Percentiles rank a stretch among this genome's conserved stretches.
These are phyloP conservation scores for Malurus elegans DNA, from an alignment of 2,113 vertebrate genomes.

Conservation along the genomic window DNA sequence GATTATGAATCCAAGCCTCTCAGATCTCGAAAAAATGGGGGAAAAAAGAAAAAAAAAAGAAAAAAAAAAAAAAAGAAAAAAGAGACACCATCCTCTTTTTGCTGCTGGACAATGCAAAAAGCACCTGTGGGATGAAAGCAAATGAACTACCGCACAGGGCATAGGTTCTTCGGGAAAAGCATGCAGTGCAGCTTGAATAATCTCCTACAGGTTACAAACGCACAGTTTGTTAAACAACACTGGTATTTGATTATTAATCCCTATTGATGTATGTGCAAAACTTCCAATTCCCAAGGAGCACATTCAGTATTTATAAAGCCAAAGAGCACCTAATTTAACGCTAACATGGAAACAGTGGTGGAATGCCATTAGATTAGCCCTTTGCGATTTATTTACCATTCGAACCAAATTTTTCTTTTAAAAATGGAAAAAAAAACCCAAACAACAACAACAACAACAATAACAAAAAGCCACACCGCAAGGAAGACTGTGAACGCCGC, in stretches of 20 bases:
- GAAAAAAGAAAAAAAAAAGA: no score
- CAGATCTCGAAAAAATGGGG: background rate
- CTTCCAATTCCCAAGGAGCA: background rate
- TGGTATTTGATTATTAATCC: background rate
- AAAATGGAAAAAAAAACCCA: background rate
- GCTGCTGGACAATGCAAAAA: constrained; percentile 10
- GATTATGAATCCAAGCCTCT: constrained; percentile 1
- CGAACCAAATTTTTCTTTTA: background rate
- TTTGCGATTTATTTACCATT: background rate
- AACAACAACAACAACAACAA: background rate
- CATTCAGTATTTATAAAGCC: background rate
- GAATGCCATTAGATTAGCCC: background rate
- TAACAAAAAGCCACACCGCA: background rate
- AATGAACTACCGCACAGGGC: background rate
- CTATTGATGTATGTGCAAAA: background rate
- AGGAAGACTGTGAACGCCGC: background rate
- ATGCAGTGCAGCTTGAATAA: background rate
- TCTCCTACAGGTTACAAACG: constrained; percentile 20
- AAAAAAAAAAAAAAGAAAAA: background rate
- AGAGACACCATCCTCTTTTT: background rate
- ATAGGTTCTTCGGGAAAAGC: background rate
- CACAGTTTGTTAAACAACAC: background rate
- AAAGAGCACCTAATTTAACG: background rate
- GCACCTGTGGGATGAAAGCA: constrained; percentile 46
- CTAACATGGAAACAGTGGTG: background rate